Base-by-base conservation (phyloP, 2,888 invertebrate genomes). In the Tetranychus piercei region DNA sequence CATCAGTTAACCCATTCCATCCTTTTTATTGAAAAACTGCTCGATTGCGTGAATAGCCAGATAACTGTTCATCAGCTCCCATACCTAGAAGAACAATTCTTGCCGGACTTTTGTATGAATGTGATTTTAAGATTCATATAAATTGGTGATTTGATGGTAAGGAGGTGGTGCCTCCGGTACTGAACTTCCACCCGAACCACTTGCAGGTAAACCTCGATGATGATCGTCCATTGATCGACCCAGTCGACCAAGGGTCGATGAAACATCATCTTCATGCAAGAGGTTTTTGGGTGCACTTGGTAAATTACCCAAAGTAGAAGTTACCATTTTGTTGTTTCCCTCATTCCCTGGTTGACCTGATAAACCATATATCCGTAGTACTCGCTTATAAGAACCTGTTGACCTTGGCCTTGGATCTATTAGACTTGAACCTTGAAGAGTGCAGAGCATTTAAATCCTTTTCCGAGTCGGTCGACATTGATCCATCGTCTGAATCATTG, bases 61-160 rank as follows among this genome's bases (percentile, higher is more conserved):
- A 95, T 81, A 97, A 90, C 77, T 96, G 86, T 84, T 99, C 99
- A 85, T 99, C 99, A 1, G 97, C 96, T 8, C 97, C 97, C 85
- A 92, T 92, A 64, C 97, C 97, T 79, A 91, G 84, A 78, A 95
- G 82, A 76, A 94, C 83, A 23, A 93, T 71, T 18, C 86, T 90
- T 90, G 77, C 64, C 72, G 74, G 73, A n/a, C 65, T 73, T 55
- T 73, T 44, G 20, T 73, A 75, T 1, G 55, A 34, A 1, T 69
- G 18, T 45, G 66, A 44, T 6, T 67, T 73, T 0, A 15, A 11
- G 69, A 69, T 69, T 8, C 5, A 69, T 69, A 20, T 20, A 11
- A 7, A 69, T 23, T 23, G 5, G 9, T n/a, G 1, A 69, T 69
- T 22, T 69, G 69, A 69, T 69, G 69, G 20, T 69, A 69, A 20